Base-by-base conservation (phyloP, 1,140 invertebrate species). In the Drosophila pseudoobscura region DNA sequence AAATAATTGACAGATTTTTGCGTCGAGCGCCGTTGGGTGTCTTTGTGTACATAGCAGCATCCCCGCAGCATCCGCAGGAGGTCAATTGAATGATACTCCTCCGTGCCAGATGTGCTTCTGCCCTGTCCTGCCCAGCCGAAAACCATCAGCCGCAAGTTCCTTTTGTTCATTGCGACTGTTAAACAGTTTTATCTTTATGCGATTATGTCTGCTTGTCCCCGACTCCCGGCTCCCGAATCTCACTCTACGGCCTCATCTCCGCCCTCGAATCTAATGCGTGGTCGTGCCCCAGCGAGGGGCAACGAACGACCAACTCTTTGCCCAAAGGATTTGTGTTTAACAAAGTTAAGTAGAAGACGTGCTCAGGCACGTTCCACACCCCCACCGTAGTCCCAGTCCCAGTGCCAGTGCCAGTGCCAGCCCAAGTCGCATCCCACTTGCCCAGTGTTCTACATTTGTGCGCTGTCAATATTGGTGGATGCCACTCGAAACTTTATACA, bases 171-270 rank as follows among this genome's bases (percentile, higher is more conserved):
- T 52, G 84, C 68, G 77, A 85, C 77, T 63, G 87, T 83, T 88
- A 88, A 88, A 88, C 83, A 75, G 83, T 89, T 88, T 87, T 88
- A 88, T 88, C 83, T 88, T 88, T 88, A 88, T 83, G 83, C 79
- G 83, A 88, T 88, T 88, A 88, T 89, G 79, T 88, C 79, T 88
- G 71, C 59, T 65, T 55, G 54, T 57, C 44, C 47, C 11, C 20
- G 15, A 15, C 20, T 13, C 39, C 7, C 17, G 29, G 6, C 13
- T 24, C n/a, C 11, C 8, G 7, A 0, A 2, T 15, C 20, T 8
- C 31, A 39, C 17, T 13, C 63, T 46, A 17, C 39, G 5, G 29
- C 6, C 49, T 29, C 24, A 8, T 35, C 31, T 1, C 17, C 41
- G 1, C 45, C 17, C 41, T 17, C 35, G 4, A 13, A 39, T 31